Conservation (phyloP, 2,113 vertebrate genomes). For the Melospiza georgiana region DNA sequence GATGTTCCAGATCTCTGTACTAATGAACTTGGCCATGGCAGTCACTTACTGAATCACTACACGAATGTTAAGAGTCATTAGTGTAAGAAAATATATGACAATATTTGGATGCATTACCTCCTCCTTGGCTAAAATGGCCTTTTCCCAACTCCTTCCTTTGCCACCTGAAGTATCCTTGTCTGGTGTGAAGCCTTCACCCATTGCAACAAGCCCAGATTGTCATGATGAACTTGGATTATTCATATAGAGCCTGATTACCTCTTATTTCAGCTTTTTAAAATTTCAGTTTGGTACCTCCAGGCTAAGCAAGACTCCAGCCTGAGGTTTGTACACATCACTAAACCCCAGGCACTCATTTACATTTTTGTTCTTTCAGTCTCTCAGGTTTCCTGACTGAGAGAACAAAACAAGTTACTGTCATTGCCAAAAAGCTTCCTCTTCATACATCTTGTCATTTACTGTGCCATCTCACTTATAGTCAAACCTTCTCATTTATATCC, state of each 20-base stretch:
- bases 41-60: neutral
- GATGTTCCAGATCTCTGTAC: neutral
- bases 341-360: neutral
- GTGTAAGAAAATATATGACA: neutral
- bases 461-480: conserved; percentile 21
- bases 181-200: neutral
- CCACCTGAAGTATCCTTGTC: neutral
- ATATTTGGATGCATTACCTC: neutral
- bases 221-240: neutral
- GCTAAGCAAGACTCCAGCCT: neutral
- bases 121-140: neutral
- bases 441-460: neutral
- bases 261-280: neutral
- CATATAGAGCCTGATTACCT: neutral
- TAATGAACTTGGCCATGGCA: neutral
- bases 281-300: neutral
- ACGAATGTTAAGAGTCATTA: neutral
- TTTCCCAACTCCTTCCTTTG: neutral
- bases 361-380: conserved; percentile 33
- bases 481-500: conserved; percentile 21
- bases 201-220: neutral
- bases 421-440: conserved; percentile 7
- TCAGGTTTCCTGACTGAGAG: neutral
- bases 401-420: neutral
- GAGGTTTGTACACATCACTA: neutral